Evolutionary conservation across 2,797 vertebrate species (phyloP).

Genomic region (Silurus aristotelis): DNA sequence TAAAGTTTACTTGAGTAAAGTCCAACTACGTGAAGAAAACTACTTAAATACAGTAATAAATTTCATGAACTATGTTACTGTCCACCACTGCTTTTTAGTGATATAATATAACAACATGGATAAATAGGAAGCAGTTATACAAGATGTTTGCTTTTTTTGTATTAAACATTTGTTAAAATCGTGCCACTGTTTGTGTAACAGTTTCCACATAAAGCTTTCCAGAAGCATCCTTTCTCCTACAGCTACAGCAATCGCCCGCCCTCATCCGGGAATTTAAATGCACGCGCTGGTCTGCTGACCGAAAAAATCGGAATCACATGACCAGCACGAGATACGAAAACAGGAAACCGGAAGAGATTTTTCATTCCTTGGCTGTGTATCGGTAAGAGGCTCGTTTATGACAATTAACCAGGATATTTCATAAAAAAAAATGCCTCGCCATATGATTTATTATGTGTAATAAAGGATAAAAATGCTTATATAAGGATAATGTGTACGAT

Average conservation of each 20-base stretch:
- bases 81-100: not conserved
- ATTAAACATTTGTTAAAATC: not conserved
- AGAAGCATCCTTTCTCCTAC: not conserved
- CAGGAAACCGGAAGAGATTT: slow-evolving; percentile 18
- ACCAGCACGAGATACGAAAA: slow-evolving; percentile 1
- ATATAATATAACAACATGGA: not conserved
- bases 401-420: not conserved
- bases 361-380: not conserved
- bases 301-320: not conserved
- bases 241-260: not conserved
- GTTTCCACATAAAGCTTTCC: not conserved
- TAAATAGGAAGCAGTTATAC: not conserved
- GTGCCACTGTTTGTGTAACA: not conserved
- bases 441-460: not conserved
- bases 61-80: no score
- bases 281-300: slow-evolving; percentile 12
- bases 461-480: not conserved
- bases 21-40: no score
- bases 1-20: no score
- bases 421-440: no score
- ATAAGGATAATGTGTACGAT: not conserved
- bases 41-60: no score
- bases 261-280: not conserved
- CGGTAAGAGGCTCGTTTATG: not conserved
- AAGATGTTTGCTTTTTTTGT: not conserved